These are phyloP conservation scores for Drosophila incognita DNA, from an alignment of 2,888 invertebrate genomes.

Conservation along the genomic window DNA sequence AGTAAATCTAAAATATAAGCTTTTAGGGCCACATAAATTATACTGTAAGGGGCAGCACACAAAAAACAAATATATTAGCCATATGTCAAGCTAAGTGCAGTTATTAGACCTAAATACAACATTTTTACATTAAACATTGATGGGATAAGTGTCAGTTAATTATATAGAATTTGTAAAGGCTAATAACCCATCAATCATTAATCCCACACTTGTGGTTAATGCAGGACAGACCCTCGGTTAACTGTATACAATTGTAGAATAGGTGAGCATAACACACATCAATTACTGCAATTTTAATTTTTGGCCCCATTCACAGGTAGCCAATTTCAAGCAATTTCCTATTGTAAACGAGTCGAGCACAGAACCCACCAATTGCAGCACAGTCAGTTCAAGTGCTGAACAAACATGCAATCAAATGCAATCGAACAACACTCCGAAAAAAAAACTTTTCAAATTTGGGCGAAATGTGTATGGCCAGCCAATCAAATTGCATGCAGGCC, in stretches of 20 bases:
- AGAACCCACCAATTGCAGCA: constrained; percentile 69
- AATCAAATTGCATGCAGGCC: constrained; percentile 79
- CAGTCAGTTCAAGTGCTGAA: constrained; percentile 47
- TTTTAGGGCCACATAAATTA: neutral
- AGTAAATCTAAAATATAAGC: neutral
- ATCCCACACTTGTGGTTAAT: constrained; percentile 63
- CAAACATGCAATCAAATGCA: constrained; percentile 81
- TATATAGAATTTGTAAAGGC: constrained; percentile 16
- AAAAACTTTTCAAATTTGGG: constrained; percentile 67
- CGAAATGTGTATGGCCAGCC: constrained; percentile 70
- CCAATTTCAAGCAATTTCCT: constrained; percentile 69
- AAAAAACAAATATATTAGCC: neutral
- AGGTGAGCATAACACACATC: constrained; percentile 27
- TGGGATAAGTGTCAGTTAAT: constrained; percentile 26
- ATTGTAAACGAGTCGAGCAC: constrained; percentile 43
- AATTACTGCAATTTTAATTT: constrained; percentile 55
- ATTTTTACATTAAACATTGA: constrained; percentile 17
- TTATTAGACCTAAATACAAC: constrained; percentile 12
- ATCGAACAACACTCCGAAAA: constrained; percentile 58
- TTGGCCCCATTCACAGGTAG: constrained; percentile 17
- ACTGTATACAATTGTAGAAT: constrained; percentile 22
- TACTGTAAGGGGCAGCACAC: neutral
- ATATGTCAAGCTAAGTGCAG: neutral
- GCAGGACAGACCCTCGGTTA: constrained; percentile 19
- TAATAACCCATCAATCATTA: constrained; percentile 67